Evolutionary conservation across 2,888 invertebrate genomes (phyloP), one percentile per base, ranked within the genome.

Genomic region (Napeogenes sylphis): DNA sequence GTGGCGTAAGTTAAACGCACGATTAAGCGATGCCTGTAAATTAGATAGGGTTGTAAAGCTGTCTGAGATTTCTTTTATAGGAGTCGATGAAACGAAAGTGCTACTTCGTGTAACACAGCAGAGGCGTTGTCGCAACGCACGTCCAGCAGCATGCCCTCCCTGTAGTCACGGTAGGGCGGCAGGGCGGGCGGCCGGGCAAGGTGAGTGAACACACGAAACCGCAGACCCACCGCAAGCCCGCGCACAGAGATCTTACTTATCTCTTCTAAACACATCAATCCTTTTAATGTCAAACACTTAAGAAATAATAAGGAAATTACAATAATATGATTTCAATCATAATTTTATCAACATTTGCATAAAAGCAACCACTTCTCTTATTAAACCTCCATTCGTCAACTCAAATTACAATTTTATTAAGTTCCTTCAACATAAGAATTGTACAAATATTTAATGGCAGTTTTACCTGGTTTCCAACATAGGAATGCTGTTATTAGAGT

Each of bases 111-210:
- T 6, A 84, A 65, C 10, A 83, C 64, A 0, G 61, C 55, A 0
- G 64, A 57, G 4, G 78, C 75, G 21, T 68, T 59, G 0, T 78
- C 75, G 46, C 87, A 88, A 53, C 64, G 57, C 30, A 80, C 63
- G 66, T 87, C 87, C 3, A 87, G 73, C 59, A 87, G 66, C 63
- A 83, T 73, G 12, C 83, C 88, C 66, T 87, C 85, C 35, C 84
- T 80, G 57, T 69, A 74, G n/a, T 56, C n/a, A 59, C 69, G 82
- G 61, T 74, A 71, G 2, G 85, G 74, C 1, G 68, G 68, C 69
- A 81, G 69, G 32, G 32, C 71, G 4, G 79, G 74, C 10, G 66
- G 47, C 4, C 21, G 63, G 3, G 4, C 45, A 61, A 70, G 64
- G 54, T 71, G 66, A 2, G 56, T 4, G 45, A 65, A 61, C 35